These are phyloP conservation scores for Caradrina kadenii DNA, from an alignment of 2,888 invertebrate genomes.

Conservation along the genomic window DNA sequence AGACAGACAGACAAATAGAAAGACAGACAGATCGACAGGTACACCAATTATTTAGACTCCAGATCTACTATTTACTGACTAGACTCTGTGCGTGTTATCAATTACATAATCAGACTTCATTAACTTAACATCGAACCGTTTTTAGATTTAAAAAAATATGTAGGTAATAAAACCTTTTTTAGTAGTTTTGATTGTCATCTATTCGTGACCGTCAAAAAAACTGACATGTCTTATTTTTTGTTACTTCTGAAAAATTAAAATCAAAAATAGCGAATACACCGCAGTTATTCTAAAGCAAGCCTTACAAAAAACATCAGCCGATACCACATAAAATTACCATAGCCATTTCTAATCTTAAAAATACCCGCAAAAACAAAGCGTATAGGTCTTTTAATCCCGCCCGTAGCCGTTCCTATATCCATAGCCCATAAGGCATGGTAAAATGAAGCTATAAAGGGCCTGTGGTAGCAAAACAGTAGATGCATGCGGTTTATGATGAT, in stretches of 20 bases:
- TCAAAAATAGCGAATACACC: neutral
- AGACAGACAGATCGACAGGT: no score
- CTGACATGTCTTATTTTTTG: no score
- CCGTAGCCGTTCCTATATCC: conserved; percentile 19
- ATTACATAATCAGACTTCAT: no score
- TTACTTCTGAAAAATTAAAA: neutral
- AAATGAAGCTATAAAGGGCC: conserved; percentile 63
- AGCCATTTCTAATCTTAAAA: conserved; percentile 39
- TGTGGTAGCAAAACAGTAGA: conserved; percentile 70
- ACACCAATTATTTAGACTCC: no score
- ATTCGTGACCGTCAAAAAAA: no score
- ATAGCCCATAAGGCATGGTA: conserved; percentile 51
- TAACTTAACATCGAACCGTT: no score
- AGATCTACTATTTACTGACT: no score
- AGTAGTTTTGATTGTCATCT: no score
- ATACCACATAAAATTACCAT: conserved; percentile 40
- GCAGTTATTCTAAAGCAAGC: neutral
- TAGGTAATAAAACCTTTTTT: no score
- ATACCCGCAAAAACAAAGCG: conserved; percentile 38
- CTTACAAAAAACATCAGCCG: neutral
- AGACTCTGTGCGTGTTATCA: no score
- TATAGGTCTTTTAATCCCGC: conserved; percentile 43
- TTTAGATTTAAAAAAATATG: no score
- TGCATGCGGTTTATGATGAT: conserved; percentile 82
- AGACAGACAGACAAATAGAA: no score